Evolutionary conservation across 2,797 vertebrate genomes (phyloP), one percentile per base, ranked within the genome.

Genomic region (Sebastes cheni): DNA sequence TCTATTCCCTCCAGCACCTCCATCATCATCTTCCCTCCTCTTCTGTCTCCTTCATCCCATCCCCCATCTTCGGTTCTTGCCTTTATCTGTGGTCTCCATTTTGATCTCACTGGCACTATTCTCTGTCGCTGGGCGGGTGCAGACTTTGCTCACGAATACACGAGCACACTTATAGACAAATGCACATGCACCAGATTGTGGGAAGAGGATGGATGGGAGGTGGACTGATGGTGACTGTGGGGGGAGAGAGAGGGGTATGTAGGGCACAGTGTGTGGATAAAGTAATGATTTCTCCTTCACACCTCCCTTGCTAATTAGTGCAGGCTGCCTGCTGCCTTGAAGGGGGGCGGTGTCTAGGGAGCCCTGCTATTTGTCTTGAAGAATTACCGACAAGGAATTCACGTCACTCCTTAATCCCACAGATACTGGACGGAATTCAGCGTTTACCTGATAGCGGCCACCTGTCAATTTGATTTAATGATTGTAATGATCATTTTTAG

Each of bases 231-330:
- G 80, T 66, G 88, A 87, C 81, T 87, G 73, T 70, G 64, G 64
- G 78, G 76, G 80, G 61, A 54, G 69, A 70, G 79, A 80, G 73
- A 73, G 81, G 58, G 82, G 82, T 91, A 93, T 94, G 88, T 93
- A 92, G 90, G 91, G 85, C 85, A 89, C 87, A 85, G 81, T 89
- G 85, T 93, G 93, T 95, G 91, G 91, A 92, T 94, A 93, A 94
- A 95, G 91, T 95, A 95, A 94, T 93, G 93, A 94, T 95, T 95
- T 94, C 94, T 94, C 93, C 94, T 93, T 94, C 94, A 95, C 91
- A 94, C 92, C 92, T 95, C 94, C 93, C 93, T 88, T 94, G 89
- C 89, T 95, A 96, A 96, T 96, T 96, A 95, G 92, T 86, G 89
- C 85, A 79, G 91, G 86, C 91, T 92, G 87, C 92, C 89, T 91